These are phyloP conservation scores for Aleiodes testaceus DNA, from an alignment of 2,888 invertebrate species.

Conservation along the genomic window DNA sequence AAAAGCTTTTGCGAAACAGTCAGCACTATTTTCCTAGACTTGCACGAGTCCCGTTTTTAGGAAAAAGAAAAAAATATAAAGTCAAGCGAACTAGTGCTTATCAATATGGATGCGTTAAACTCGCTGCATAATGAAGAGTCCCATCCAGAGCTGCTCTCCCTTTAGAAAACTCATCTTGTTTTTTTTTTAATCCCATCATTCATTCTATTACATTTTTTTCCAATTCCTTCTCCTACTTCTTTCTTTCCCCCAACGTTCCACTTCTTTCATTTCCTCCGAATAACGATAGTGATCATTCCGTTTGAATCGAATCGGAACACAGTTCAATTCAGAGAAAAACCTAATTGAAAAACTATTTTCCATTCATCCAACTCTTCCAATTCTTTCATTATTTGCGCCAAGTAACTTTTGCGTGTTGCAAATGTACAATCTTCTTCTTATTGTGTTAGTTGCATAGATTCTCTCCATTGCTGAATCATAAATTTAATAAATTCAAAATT, in stretches of 20 bases:
- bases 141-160: constrained; percentile 8
- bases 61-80: neutral
- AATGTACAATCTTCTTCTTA: too few relatives aligned
- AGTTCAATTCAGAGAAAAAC: constrained; percentile 18
- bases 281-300: constrained; percentile 19
- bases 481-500: too few relatives aligned
- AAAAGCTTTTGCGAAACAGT: constrained; percentile 7
- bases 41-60: constrained; percentile 2
- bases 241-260: constrained; percentile 27
- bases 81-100: constrained; percentile 52
- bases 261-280: constrained; percentile 26
- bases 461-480: too few relatives aligned
- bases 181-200: constrained; percentile 1
- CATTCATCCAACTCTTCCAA: neutral
- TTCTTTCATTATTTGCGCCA: neutral
- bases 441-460: too few relatives aligned
- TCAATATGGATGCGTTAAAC: constrained; percentile 65
- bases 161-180: constrained; percentile 34
- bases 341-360: constrained; percentile 29
- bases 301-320: constrained; percentile 19
- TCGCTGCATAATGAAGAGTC: constrained; percentile 61
- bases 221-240: neutral
- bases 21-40: neutral
- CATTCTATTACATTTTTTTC: too few relatives aligned
- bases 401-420: neutral